phyloP scores from a whole-genome alignment of 2,113 vertebrate species.

The Cottus gobio region DNA sequence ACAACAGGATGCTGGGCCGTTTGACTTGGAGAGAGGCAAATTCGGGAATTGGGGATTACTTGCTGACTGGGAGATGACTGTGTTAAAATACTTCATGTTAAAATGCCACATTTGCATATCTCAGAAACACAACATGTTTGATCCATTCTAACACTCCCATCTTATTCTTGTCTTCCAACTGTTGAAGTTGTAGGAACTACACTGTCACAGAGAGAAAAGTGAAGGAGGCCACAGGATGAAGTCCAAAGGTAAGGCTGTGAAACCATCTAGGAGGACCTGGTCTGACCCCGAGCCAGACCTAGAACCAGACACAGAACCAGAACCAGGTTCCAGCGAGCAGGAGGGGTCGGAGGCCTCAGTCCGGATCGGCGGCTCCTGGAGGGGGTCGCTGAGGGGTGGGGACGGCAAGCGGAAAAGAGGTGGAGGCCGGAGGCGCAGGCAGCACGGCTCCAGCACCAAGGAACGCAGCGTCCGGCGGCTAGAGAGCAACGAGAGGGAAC shows the following conservation, averaged over 20 bases:
- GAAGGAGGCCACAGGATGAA: conserved; percentile 86
- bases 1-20: conserved; percentile 55
- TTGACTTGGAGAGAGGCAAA: conserved; percentile 29
- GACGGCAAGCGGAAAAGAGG: conserved; percentile 49
- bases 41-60: background rate
- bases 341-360: conserved; percentile 86
- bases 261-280: conserved; percentile 76
- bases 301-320: conserved; percentile 75
- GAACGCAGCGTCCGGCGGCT: conserved; percentile 90
- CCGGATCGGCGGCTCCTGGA: conserved; percentile 75
- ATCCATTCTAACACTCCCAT: background rate
- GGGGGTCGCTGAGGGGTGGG: conserved; percentile 68
- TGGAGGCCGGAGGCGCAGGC: conserved; percentile 68
- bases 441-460: conserved; percentile 75
- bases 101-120: background rate
- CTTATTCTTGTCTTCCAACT: background rate
- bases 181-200: conserved; percentile 23
- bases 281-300: conserved; percentile 77
- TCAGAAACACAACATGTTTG: background rate
- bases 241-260: conserved; percentile 89
- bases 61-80: background rate
- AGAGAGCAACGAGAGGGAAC: conserved; percentile 96
- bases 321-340: conserved; percentile 79
- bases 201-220: conserved; percentile 8
- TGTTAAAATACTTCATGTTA: background rate